Percentiles rank a stretch among this genome's conserved stretches.
These are phyloP conservation scores for Mareca penelope DNA, from an alignment of 2,797 vertebrate genomes.

Conservation along the genomic window DNA sequence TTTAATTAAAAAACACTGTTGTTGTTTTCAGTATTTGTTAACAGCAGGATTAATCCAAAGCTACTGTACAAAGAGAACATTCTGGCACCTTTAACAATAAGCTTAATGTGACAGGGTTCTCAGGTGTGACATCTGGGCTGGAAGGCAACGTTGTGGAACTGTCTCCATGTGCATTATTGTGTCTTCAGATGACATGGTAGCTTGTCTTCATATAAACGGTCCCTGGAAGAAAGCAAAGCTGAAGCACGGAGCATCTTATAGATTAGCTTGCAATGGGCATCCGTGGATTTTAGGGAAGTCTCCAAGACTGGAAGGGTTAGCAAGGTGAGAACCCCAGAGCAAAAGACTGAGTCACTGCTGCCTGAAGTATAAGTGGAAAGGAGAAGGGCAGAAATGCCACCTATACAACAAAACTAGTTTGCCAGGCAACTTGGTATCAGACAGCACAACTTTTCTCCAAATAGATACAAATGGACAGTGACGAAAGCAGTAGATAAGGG, in stretches of 20 bases:
- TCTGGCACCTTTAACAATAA: neutral
- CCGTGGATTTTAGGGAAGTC: neutral
- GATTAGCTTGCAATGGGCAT: neutral
- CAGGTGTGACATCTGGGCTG: neutral
- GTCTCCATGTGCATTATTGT: neutral
- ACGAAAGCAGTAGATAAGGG: neutral
- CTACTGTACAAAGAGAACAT: neutral
- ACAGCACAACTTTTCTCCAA: neutral
- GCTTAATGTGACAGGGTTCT: neutral
- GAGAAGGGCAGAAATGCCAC: neutral
- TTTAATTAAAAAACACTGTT: neutral
- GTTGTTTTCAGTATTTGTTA: constrained; percentile 1
- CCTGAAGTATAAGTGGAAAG: neutral
- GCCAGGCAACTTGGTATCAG: neutral
- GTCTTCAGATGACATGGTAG: neutral
- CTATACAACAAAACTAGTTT: neutral
- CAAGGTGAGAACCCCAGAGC: neutral
- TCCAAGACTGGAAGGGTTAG: neutral
- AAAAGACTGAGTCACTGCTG: neutral
- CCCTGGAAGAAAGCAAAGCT: neutral
- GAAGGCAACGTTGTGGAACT: neutral
- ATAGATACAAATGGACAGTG: neutral
- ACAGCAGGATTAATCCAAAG: constrained; percentile 8
- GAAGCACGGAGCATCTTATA: neutral
- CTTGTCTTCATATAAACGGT: neutral